Evolutionary conservation across 2,113 vertebrate genomes (phyloP), one percentile per base, ranked within the genome.

Genomic region (Hucho hucho): DNA sequence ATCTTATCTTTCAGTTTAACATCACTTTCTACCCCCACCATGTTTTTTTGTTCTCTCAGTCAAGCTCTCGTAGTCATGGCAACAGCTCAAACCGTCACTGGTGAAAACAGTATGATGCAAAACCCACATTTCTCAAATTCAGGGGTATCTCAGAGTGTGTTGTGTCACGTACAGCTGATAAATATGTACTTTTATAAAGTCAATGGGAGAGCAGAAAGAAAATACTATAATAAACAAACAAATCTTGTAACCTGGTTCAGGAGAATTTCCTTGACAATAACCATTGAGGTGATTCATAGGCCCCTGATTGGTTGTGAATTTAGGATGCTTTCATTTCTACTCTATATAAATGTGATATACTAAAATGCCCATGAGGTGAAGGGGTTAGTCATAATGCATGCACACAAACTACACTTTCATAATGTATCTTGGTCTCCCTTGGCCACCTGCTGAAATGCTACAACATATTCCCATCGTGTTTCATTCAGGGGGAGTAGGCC

Each of bases 21-120:
- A 24, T 9, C 56, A 74, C 20, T 73, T 67, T 37, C 75, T 71
- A 22, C 29, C 24, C 13, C 22, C 64, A 61, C 43, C 37, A 12
- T 69, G 58, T 32, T 20, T 29, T 61, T 32, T 64, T 28, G 9
- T 43, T 11, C 11, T 43, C 37, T 43, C 2, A 64, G 72, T 79
- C 64, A 68, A 74, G 66, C 58, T 65, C 59, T 53, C 43, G 80
- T 85, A 75, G 78, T 75, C 80, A 78, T 37, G 58, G 83, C 75
- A 72, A 82, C 79, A 49, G 58, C 58, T 68, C 70, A 83, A 80
- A 61, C 68, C 67, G 22, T 80, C 72, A 80, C 16, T 72, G 58
- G 64, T 65, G 16, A 53, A 53, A 72, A 75, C 73, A 80, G 69
- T 75, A 20, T 56, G 37, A 43, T 43, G 37, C 9, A 43, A 43